These are phyloP conservation scores for Notamacropus eugenii DNA, from an alignment of 2,797 vertebrate genomes.

Conservation along the genomic window DNA sequence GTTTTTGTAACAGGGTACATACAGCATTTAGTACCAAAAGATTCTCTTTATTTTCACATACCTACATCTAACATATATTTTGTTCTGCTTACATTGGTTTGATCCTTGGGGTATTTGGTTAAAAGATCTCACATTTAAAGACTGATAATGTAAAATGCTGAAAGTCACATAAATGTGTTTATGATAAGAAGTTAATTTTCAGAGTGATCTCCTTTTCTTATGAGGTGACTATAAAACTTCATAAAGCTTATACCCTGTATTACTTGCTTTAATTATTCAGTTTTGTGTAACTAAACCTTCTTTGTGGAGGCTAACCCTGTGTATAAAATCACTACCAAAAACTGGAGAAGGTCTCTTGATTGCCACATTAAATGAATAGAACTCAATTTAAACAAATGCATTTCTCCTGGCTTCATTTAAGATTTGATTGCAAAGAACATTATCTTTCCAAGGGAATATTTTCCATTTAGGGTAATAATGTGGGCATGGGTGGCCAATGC, in stretches of 20 bases:
- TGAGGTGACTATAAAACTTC: constrained; percentile 71
- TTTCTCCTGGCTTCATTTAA: constrained; percentile 40
- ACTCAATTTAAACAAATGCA: constrained; percentile 31
- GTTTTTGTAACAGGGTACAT: constrained; percentile 25
- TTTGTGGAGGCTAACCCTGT: constrained; percentile 59
- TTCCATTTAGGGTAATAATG: constrained; percentile 54
- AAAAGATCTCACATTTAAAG: constrained; percentile 71
- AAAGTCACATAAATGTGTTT: constrained; percentile 73
- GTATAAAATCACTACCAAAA: constrained; percentile 28
- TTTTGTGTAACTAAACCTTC: constrained; percentile 65
- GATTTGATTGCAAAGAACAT: constrained; percentile 28
- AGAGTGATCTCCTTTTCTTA: constrained; percentile 70
- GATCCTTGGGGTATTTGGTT: constrained; percentile 59
- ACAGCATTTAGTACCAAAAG: constrained; percentile 46
- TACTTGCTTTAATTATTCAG: constrained; percentile 73
- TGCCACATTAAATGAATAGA: constrained; percentile 64
- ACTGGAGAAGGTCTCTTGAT: constrained; percentile 50
- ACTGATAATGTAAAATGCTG: constrained; percentile 75
- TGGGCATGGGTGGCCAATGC: constrained; percentile 21
- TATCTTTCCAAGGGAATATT: constrained; percentile 35
- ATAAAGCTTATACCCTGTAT: constrained; percentile 71
- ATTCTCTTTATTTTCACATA: constrained; percentile 54
- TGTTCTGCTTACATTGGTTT: constrained; percentile 52
- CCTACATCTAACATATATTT: constrained; percentile 66
- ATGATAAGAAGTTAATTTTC: constrained; percentile 73